Conservation (phyloP, 30 jellyfish, hydroid and myxozoan species). For the Chrysaora quinquecirrha region DNA sequence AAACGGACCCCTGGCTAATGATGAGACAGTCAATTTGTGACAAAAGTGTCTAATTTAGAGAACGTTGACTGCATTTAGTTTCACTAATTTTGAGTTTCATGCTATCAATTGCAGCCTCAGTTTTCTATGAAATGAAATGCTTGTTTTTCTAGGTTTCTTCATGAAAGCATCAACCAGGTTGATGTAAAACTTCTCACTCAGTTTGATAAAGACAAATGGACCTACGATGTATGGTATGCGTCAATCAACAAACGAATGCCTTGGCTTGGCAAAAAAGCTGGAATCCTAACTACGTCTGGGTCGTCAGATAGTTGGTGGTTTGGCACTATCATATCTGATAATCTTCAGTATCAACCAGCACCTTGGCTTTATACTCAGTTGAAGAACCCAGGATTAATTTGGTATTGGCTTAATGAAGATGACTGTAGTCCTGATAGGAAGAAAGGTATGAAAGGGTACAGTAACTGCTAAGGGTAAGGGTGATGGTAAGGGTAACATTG, state of each 20-base stretch:
- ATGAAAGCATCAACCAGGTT: slow-evolving; percentile 7
- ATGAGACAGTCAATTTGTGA: too few species aligned
- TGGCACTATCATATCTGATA: slow-evolving; percentile 75
- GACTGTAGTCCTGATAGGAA: slow-evolving; percentile 71
- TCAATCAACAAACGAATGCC: slow-evolving; percentile 79
- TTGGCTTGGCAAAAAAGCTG: slow-evolving; percentile 74
- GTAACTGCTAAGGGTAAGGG: too few species aligned
- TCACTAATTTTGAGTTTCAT: too few species aligned
- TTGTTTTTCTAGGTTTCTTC: too few species aligned
- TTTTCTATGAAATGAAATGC: too few species aligned
- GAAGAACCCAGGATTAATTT: slow-evolving; percentile 71
- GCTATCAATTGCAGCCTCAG: too few species aligned
- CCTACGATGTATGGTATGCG: slow-evolving; percentile 57
- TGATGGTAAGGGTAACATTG: too few species aligned
- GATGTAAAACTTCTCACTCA: slow-evolving; percentile 53
- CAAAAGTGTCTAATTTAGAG: too few species aligned
- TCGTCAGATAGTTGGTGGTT: slow-evolving; percentile 55
- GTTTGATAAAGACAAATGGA: slow-evolving; percentile 86
- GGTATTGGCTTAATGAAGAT: slow-evolving; percentile 88
- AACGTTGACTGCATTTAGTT: too few species aligned
- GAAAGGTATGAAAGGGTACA: too few species aligned
- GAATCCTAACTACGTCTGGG: slow-evolving; percentile 83
- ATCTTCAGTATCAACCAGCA: slow-evolving; percentile 72
- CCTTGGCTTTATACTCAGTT: slow-evolving; percentile 49
- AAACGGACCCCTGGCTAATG: too few species aligned